A percentile compares a stretch with the other conserved stretches of the same genome.
Evolutionary conservation across 2,797 vertebrate species (phyloP).

Genomic region (Danio kyathit): DNA sequence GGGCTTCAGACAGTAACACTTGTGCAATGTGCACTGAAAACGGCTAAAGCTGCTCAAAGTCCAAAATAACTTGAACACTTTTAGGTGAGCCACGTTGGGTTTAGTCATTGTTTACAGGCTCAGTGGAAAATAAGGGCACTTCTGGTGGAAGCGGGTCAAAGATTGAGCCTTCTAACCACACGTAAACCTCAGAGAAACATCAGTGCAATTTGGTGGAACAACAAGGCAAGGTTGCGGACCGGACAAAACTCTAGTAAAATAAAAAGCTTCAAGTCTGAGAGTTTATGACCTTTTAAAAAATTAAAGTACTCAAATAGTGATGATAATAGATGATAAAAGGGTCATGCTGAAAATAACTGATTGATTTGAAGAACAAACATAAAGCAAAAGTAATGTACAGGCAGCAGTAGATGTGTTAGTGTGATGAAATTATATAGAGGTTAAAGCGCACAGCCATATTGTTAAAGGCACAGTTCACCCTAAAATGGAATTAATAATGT

Average conservation of each 20-base stretch:
- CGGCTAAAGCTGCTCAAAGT: slow-evolving; percentile 40
- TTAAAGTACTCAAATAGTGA: slow-evolving; percentile 44
- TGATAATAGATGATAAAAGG: slow-evolving; percentile 4
- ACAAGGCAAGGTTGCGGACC: slow-evolving; percentile 21
- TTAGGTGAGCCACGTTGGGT: slow-evolving; percentile 64
- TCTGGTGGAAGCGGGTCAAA: background rate
- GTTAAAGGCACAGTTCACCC: background rate
- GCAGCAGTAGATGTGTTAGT: slow-evolving; percentile 70
- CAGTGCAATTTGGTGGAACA: slow-evolving; percentile 77
- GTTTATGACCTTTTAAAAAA: slow-evolving; percentile 10
- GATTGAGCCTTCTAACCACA: slow-evolving; percentile 8
- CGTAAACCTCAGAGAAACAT: slow-evolving; percentile 72
- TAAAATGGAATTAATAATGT: too few relatives aligned
- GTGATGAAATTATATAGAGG: slow-evolving; percentile 33
- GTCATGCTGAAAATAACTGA: slow-evolving; percentile 39
- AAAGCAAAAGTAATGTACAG: slow-evolving; percentile 48
- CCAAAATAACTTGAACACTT: slow-evolving; percentile 20
- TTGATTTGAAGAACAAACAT: background rate
- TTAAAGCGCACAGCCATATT: background rate
- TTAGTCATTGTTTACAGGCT: background rate
- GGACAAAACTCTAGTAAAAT: slow-evolving; percentile 10
- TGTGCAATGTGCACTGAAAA: slow-evolving; percentile 23
- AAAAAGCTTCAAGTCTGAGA: slow-evolving; percentile 9
- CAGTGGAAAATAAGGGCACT: background rate
- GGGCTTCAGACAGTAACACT: slow-evolving; percentile 10